These are phyloP conservation scores for Hafferia zeledoni DNA, from an alignment of 2,797 vertebrate species.

Conservation along the genomic window DNA sequence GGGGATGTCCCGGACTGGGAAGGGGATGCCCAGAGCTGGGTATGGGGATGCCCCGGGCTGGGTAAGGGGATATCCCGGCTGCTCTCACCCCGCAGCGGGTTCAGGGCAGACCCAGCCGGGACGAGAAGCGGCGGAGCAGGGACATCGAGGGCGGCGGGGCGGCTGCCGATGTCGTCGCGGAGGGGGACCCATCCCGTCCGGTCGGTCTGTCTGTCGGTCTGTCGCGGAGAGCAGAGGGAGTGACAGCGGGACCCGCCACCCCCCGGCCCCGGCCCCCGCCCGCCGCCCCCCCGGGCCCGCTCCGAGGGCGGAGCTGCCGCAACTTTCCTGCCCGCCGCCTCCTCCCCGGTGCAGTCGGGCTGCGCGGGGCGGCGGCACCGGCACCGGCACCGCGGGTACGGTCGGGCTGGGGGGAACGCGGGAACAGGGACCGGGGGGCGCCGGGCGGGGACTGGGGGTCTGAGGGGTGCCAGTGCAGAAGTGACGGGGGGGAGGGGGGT, in stretches of 20 bases:
- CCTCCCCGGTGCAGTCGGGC: constrained; percentile 21
- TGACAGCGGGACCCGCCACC: background rate
- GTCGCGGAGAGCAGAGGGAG: background rate
- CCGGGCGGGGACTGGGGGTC: background rate
- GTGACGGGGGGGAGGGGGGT: background rate
- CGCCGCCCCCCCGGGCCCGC: background rate
- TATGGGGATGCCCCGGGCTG: no score
- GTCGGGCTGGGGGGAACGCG: background rate
- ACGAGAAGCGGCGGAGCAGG: background rate
- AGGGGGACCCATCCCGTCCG: background rate
- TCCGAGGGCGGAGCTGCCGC: constrained; percentile 49
- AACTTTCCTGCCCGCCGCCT: constrained; percentile 46
- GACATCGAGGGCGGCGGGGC: background rate
- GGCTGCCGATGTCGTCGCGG: background rate
- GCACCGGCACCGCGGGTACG: constrained; percentile 35
- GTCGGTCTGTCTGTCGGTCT: background rate
- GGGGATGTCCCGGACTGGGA: background rate
- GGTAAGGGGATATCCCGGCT: background rate
- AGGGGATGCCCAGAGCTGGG: no score
- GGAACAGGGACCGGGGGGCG: background rate
- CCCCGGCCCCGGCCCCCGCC: background rate
- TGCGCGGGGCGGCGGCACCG: background rate
- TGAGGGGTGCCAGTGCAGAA: background rate
- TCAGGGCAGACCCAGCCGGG: background rate
- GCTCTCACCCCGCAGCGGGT: background rate